phyloP scores from a whole-genome alignment of 2,113 vertebrate genomes.

The Oreochromis tanganicae region DNA sequence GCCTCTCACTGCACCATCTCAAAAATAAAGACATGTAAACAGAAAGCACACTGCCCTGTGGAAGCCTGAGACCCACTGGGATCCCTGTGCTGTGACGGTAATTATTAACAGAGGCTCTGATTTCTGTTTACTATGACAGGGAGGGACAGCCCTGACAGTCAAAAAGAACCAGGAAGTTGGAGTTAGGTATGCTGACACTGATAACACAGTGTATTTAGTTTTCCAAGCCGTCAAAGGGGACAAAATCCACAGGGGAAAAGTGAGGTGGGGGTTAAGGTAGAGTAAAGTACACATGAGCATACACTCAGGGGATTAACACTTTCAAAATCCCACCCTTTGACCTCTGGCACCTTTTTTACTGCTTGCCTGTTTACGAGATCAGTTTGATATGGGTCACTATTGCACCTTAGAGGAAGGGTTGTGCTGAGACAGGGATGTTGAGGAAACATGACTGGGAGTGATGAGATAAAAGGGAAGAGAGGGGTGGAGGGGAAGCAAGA shows the following conservation, averaged over 20 bases:
- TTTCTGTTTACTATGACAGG: not conserved
- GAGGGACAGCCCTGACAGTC: not conserved
- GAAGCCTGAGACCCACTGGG: not conserved
- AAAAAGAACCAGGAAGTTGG: conserved; percentile 51
- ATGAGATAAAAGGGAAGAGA: not conserved
- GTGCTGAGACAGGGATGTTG: conserved; percentile 27
- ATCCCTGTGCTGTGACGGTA: conserved; percentile 9
- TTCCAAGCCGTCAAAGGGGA: conserved; percentile 36
- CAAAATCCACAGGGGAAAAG: conserved; percentile 25
- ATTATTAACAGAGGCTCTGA: conserved; percentile 51
- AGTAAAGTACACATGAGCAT: conserved; percentile 45
- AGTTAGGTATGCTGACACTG: conserved; percentile 28
- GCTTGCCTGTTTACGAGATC: conserved; percentile 21
- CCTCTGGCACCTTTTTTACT: conserved; percentile 2
- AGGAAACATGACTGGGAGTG: conserved; percentile 22
- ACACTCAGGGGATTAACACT: conserved; percentile 34
- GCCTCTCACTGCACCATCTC: not conserved
- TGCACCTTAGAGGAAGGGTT: conserved; percentile 12
- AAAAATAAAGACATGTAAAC: not conserved
- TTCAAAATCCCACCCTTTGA: conserved; percentile 54
- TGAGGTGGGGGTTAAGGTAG: conserved; percentile 4
- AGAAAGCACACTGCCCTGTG: not conserved
- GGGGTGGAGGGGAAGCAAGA: not conserved
- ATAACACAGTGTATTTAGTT: conserved; percentile 60
- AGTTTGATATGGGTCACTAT: conserved; percentile 33